Conservation (phyloP, 2,113 vertebrate species). For the Corythaeola cristata region DNA sequence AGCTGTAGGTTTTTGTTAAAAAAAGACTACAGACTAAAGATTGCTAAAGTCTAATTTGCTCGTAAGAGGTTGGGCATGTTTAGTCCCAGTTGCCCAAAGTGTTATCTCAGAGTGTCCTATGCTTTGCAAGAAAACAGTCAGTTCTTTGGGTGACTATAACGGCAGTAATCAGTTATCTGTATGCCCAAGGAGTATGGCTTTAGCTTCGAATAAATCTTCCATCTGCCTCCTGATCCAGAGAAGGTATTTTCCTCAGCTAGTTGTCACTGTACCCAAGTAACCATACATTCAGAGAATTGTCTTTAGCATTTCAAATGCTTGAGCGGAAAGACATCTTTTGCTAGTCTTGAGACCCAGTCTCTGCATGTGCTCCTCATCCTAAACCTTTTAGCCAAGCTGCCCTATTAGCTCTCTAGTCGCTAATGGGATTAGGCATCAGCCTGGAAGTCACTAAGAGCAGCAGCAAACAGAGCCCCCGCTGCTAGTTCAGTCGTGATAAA, state of each 20-base stretch:
- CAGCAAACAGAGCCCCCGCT: not conserved
- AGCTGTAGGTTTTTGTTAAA: not conserved
- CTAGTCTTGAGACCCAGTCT: not conserved
- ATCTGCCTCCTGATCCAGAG: not conserved
- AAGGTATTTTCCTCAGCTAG: not conserved
- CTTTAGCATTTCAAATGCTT: not conserved
- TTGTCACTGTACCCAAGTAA: not conserved
- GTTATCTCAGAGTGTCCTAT: not conserved
- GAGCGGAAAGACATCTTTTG: not conserved
- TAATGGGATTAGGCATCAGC: not conserved
- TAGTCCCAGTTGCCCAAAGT: not conserved
- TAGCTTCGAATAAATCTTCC: not conserved
- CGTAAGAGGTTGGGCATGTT: not conserved
- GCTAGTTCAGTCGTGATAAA: not conserved
- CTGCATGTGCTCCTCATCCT: not conserved
- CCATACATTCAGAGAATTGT: not conserved
- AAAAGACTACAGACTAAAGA: not conserved
- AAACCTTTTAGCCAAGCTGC: not conserved
- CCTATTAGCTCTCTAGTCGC: not conserved
- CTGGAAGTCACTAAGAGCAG: not conserved
- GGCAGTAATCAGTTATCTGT: not conserved
- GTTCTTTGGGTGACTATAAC: not conserved
- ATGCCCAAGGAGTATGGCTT: accelerated
- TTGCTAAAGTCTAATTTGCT: not conserved
- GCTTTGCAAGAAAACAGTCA: not conserved